Conservation (phyloP, 1,140 invertebrate genomes). For the Solenopsis fugax region DNA sequence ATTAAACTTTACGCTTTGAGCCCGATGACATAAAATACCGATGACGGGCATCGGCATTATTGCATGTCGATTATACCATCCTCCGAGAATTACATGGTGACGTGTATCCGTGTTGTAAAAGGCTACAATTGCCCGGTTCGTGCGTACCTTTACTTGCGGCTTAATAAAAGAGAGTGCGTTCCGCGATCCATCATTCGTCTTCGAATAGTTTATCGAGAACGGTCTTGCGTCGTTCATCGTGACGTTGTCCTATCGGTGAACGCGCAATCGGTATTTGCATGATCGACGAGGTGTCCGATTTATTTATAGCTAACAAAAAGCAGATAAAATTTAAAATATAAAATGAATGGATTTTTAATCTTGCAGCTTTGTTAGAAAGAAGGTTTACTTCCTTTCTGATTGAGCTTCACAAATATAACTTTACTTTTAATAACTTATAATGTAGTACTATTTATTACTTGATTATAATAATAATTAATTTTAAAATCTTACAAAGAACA, state of each 20-base stretch:
- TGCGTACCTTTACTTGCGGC: constrained; percentile 44
- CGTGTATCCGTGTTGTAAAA: neutral
- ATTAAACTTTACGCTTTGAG: constrained; percentile 29
- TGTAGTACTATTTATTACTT: neutral
- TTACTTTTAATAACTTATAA: neutral
- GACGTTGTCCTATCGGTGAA: neutral
- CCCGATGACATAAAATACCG: constrained; percentile 13
- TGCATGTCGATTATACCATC: neutral
- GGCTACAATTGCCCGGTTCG: neutral
- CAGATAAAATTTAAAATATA: neutral
- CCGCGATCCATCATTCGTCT: constrained; percentile 72
- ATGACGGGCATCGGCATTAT: constrained; percentile 14
- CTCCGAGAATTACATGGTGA: constrained; percentile 35
- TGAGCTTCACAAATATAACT: neutral
- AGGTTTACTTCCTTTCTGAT: neutral
- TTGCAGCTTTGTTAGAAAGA: neutral
- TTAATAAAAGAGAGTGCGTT: constrained; percentile 73
- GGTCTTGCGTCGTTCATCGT: neutral
- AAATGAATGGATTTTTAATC: neutral
- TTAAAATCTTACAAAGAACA: neutral
- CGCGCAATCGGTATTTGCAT: constrained; percentile 30
- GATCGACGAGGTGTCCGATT: neutral
- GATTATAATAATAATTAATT: neutral
- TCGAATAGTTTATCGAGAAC: constrained; percentile 65
- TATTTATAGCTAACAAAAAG: neutral